These are phyloP conservation scores for Colius striatus DNA, from an alignment of 2,113 vertebrate genomes.

Conservation along the genomic window DNA sequence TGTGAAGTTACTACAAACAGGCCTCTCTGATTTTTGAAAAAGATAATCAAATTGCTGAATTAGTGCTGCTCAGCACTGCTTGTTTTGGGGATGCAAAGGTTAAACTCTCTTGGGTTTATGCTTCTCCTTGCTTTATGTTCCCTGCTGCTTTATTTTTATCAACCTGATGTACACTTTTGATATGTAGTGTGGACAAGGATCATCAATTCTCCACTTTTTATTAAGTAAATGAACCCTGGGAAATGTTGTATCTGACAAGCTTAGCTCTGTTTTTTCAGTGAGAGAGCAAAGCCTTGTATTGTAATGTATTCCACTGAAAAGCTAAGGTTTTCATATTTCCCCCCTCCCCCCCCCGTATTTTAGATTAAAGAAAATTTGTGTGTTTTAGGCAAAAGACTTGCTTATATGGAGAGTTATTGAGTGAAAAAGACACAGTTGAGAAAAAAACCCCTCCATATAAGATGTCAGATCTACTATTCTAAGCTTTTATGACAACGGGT, in stretches of 20 bases:
- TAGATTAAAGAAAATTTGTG: not conserved
- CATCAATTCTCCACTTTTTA: not conserved
- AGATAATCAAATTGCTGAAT: not conserved
- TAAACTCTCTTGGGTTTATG: not conserved
- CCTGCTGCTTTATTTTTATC: slow-evolving; percentile 10
- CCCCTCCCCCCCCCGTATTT: not conserved
- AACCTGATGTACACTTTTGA: not conserved
- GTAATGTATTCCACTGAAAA: not conserved
- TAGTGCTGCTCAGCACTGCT: not conserved
- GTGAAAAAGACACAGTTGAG: not conserved
- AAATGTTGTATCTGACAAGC: not conserved
- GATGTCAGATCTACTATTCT: not conserved
- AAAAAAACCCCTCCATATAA: not conserved
- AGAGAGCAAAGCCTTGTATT: not conserved
- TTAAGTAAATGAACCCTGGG: not conserved
- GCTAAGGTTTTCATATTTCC: not conserved
- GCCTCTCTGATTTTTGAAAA: not conserved
- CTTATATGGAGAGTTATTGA: not conserved
- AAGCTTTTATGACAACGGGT: not conserved
- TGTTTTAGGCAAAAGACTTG: not conserved
- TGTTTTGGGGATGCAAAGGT: not conserved
- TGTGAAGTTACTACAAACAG: not conserved
- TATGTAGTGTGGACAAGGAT: not conserved
- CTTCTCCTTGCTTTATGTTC: not conserved
- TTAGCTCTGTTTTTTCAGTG: not conserved